Evolutionary conservation across 2,797 vertebrate genomes (phyloP).

Genomic region (Myripristis murdjan): DNA sequence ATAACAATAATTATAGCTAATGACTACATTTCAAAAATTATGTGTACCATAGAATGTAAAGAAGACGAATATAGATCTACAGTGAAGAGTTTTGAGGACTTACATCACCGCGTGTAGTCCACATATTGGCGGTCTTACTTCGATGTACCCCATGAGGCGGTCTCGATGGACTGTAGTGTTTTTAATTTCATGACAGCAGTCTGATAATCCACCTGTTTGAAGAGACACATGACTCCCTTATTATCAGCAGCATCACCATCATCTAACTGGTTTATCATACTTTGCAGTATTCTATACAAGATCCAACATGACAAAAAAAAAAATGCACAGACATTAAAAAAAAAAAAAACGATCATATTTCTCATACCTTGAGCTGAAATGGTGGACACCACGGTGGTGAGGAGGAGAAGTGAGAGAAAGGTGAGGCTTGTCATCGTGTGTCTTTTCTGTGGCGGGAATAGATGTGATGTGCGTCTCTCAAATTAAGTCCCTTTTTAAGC

Average conservation of each 20-base stretch:
- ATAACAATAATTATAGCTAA: not conserved
- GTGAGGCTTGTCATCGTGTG: slow-evolving; percentile 48
- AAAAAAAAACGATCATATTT: not conserved
- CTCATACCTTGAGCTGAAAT: slow-evolving; percentile 65
- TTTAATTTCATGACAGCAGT: slow-evolving; percentile 58
- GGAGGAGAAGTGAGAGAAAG: slow-evolving; percentile 40
- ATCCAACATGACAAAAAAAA: not conserved
- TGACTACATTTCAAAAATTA: too few relatives aligned
- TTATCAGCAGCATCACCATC: not conserved
- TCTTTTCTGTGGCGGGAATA: slow-evolving; percentile 8
- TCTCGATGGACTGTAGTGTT: slow-evolving; percentile 16
- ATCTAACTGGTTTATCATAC: not conserved
- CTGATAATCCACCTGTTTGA: slow-evolving; percentile 51
- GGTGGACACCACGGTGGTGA: slow-evolving; percentile 29
- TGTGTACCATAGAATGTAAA: too few relatives aligned
- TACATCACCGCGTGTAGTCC: slow-evolving; percentile 70
- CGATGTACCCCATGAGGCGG: slow-evolving; percentile 45
- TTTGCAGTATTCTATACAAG: not conserved
- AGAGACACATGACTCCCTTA: slow-evolving; percentile 17
- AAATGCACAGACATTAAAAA: not conserved
- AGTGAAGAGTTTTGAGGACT: slow-evolving; percentile 39
- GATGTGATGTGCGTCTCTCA: slow-evolving; percentile 17
- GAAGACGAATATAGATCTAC: too few relatives aligned
- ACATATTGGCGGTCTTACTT: slow-evolving; percentile 48
- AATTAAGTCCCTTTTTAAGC: slow-evolving; percentile 36